Percentiles rank a stretch among this genome's conserved stretches.
These are phyloP conservation scores for Microhierax caerulescens DNA, from an alignment of 2,797 vertebrate species.

Conservation along the genomic window DNA sequence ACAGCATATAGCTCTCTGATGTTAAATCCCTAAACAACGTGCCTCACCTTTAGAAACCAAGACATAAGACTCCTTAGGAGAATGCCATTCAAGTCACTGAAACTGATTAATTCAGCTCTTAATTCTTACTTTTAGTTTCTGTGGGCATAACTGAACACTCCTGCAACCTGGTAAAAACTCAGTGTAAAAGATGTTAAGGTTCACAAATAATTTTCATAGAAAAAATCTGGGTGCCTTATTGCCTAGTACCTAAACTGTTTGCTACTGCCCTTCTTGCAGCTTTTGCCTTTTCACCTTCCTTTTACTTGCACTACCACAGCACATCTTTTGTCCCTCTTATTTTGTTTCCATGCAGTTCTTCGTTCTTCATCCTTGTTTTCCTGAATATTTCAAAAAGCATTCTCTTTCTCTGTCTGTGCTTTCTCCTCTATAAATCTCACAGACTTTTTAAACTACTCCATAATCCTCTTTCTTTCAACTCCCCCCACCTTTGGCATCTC, in stretches of 20 bases:
- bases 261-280: neutral
- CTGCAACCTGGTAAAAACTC: neutral
- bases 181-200: neutral
- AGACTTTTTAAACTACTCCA: neutral
- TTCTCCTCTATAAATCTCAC: neutral
- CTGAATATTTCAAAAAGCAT: neutral
- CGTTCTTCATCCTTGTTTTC: neutral
- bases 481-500: neutral
- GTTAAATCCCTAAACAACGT: neutral
- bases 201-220: neutral
- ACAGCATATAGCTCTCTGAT: rapidly evolving
- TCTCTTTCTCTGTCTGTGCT: neutral
- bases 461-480: neutral
- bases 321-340: neutral
- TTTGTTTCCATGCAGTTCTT: neutral
- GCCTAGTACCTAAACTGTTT: neutral
- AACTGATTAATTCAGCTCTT: neutral
- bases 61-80: neutral
- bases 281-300: neutral
- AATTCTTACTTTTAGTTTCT: neutral
- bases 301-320: neutral
- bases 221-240: neutral
- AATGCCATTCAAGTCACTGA: neutral
- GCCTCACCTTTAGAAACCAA: neutral
- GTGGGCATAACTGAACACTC: neutral